Conservation (phyloP, 2,888 invertebrate genomes). For the Drosophila parthenogenetica region DNA sequence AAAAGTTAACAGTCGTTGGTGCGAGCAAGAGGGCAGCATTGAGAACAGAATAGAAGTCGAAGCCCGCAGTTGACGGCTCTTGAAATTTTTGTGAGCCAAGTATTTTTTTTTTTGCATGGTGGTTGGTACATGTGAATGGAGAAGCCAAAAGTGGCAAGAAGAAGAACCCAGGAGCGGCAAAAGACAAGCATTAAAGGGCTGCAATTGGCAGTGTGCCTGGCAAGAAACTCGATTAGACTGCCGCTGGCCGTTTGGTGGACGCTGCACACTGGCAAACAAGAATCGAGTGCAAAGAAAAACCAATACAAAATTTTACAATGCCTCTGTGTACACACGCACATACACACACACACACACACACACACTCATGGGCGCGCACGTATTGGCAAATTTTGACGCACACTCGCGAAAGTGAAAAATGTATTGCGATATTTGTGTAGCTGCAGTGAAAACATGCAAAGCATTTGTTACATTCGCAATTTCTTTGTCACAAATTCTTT, state of each 20-base stretch:
- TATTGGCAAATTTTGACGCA: slow-evolving; percentile 32
- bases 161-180: slow-evolving; percentile 8
- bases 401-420: slow-evolving; percentile 13
- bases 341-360: slow-evolving; percentile 19
- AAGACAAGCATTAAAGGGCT: slow-evolving; percentile 40
- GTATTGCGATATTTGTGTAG: slow-evolving; percentile 26
- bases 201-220: slow-evolving; percentile 58
- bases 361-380: slow-evolving; percentile 9
- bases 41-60: slow-evolving; percentile 29
- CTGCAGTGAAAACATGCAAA: slow-evolving; percentile 22
- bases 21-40: slow-evolving; percentile 41
- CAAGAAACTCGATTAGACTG: slow-evolving; percentile 21
- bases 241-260: slow-evolving; percentile 8
- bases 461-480: slow-evolving; percentile 34
- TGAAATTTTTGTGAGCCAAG: slow-evolving; percentile 44
- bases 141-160: slow-evolving; percentile 37
- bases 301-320: slow-evolving; percentile 44
- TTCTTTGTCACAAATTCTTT: slow-evolving; percentile 55
- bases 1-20: slow-evolving; percentile 20
- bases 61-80: slow-evolving; percentile 19
- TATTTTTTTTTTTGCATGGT: slow-evolving; percentile 44
- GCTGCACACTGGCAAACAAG: slow-evolving; percentile 9
- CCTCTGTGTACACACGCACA: slow-evolving; percentile 17
- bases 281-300: slow-evolving; percentile 25
- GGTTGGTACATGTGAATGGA: slow-evolving; percentile 49